Percentiles rank a stretch among this genome's conserved stretches.
Conservation (phyloP, 2,797 vertebrate species). For the Falco columbarius region DNA sequence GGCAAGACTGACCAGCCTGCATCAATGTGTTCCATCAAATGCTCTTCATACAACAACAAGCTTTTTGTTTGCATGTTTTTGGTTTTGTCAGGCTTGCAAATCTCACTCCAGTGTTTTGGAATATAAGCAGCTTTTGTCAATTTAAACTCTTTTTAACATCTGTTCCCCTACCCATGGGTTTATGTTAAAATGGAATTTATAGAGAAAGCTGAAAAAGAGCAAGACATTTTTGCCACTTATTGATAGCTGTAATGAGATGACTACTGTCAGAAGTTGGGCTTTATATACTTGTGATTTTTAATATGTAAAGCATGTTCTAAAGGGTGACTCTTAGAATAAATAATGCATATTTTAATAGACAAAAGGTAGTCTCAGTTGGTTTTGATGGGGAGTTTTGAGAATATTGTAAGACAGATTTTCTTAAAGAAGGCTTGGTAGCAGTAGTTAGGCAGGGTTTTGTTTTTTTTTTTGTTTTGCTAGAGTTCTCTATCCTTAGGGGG, state of each 20-base stretch:
- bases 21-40: background rate
- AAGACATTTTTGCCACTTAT: background rate
- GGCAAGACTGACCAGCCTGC: too few relatives aligned
- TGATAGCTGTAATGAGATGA: slow-evolving; percentile 5
- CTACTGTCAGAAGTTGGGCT: background rate
- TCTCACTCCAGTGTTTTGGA: background rate
- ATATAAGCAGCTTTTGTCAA: background rate
- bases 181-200: background rate
- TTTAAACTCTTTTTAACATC: background rate
- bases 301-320: background rate
- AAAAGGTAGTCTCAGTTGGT: background rate
- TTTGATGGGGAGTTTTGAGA: background rate
- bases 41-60: background rate
- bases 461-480: background rate
- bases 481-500: background rate
- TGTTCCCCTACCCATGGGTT: background rate
- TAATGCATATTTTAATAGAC: slow-evolving; percentile 22
- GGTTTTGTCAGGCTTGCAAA: background rate
- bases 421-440: background rate
- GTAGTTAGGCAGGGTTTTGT: background rate
- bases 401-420: background rate
- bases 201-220: background rate
- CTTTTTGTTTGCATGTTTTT: background rate
- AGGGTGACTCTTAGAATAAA: background rate
- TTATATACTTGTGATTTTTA: background rate